Base-by-base conservation (phyloP, 1,140 invertebrate genomes). In the Dinothrombium tinctorium region DNA sequence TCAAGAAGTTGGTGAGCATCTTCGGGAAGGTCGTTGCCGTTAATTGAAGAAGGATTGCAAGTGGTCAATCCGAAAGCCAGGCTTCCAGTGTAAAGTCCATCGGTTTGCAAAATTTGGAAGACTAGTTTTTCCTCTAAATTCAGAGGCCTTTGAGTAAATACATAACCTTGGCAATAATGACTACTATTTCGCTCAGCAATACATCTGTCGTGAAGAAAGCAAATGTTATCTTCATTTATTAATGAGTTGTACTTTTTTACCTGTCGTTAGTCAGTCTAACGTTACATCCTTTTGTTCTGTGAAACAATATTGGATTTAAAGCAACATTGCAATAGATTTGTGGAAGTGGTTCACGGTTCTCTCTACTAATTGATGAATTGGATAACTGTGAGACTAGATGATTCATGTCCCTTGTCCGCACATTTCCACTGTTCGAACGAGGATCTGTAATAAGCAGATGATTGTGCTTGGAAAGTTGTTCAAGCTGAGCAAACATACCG, bases 101-200 rank as follows among this genome's bases (percentile, higher is more conserved):
- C 81, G 0, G 80, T 82, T 7, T 74, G 68, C 7, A 86, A 56
- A 33, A 92, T 71, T 55, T 83, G 74, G 3, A 90, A 71, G 14
- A 89, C 74, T 40, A 92, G 61, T 37, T 76, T 74, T 58, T 94
- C 83, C 4, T 78, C 80, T 19, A 80, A 68, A 24, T 72, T 64
- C 50, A 94, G 62, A 4, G 86, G 82, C 12, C 79, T 60, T 3
- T 71, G 69, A 2, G 82, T 83, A 55, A 95, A 94, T 0, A 90
- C 79, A 59, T 92, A 94, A 2, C 82, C 86, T 57, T 90, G 81
- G 53, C 78, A 82, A 57, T 86, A 92, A 54, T 90, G 83, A 0
- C 76, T 73, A 46, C 76, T 72, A 2, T 66, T 67, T 40, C 87
- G 64, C 1, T 73, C 71, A 1, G 84, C 86, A 0, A 84, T 68